A percentile compares a stretch with the other conserved stretches of the same genome.
phyloP scores from a whole-genome alignment of 2,113 vertebrate genomes.

The Terrapene triunguis region DNA sequence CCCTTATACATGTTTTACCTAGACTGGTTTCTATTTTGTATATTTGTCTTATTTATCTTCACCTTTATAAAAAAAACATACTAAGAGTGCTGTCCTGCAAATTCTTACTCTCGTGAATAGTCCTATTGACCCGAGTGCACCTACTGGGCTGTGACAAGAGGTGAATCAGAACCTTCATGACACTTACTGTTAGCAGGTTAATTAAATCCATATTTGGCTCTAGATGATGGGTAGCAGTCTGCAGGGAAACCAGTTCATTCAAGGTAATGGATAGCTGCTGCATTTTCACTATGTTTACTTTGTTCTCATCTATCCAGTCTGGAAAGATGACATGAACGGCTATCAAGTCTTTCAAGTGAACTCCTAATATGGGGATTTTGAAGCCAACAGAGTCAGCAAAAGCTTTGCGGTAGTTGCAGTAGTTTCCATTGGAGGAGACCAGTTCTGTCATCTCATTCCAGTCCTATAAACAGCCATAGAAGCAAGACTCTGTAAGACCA shows the following conservation, averaged over 20 bases:
- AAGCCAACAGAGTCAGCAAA: conserved; percentile 92
- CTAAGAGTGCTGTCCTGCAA: neutral
- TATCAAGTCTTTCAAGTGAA: conserved; percentile 97
- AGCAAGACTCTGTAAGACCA: conserved; percentile 56
- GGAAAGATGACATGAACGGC: conserved; percentile 96
- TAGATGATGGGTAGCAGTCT: conserved; percentile 89
- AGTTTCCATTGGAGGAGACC: conserved; percentile 97
- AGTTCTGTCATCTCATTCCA: conserved; percentile 98
- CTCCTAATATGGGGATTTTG: conserved; percentile 96
- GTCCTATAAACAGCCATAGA: conserved; percentile 84
- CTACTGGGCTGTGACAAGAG: neutral
- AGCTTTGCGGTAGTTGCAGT: conserved; percentile 94
- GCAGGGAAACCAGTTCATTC: conserved; percentile 93
- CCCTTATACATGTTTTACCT: neutral
- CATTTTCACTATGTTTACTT: conserved; percentile 97
- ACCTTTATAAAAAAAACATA: neutral
- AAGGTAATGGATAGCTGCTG: conserved; percentile 96
- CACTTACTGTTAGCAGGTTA: conserved; percentile 93
- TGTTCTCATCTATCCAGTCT: conserved; percentile 90
- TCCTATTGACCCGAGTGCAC: neutral
- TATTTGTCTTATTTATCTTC: neutral
- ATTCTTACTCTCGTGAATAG: neutral
- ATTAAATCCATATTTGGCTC: conserved; percentile 98
- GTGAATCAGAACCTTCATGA: neutral
- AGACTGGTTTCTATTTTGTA: neutral